Conservation (phyloP, 2,797 vertebrate genomes). For the Cyclopterus lumpus region DNA sequence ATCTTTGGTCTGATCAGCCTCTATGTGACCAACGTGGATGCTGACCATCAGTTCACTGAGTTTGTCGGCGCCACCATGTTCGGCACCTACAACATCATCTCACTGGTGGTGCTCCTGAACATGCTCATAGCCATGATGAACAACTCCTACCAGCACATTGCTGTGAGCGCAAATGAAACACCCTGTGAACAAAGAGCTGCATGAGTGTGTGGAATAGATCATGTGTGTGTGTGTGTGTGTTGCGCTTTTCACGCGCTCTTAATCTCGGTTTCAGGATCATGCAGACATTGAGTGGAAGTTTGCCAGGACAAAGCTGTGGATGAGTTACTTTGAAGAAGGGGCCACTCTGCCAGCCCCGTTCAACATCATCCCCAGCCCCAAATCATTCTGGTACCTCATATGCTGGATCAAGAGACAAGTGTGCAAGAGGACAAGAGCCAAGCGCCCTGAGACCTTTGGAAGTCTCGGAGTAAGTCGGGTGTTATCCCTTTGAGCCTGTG, state of each 20-base stretch:
- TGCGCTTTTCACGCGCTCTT: neutral
- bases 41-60: conserved; percentile 95
- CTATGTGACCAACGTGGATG: conserved; percentile 95
- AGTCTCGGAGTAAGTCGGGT: conserved; percentile 89
- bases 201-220: neutral
- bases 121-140: conserved; percentile 99
- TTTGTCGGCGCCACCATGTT: conserved; percentile 99
- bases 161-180: conserved; percentile 81
- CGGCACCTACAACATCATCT: conserved; percentile 98
- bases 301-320: conserved; percentile 98
- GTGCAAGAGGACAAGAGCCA: conserved; percentile 88
- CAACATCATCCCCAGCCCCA: conserved; percentile 97
- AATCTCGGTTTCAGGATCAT: conserved; percentile 87
- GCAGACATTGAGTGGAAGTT: conserved; percentile 99
- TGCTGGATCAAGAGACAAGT: conserved; percentile 92
- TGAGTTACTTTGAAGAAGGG: conserved; percentile 99
- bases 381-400: conserved; percentile 93
- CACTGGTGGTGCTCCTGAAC: conserved; percentile 97
- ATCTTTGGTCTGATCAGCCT: conserved; percentile 98
- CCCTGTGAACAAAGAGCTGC: neutral
- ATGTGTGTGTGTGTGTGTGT: neutral
- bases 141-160: conserved; percentile 99
- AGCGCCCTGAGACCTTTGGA: conserved; percentile 90
- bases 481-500: too few species aligned
- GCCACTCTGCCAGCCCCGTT: conserved; percentile 96